Evolutionary conservation across 2,113 vertebrate species (phyloP).

Genomic region (Perca fluviatilis): DNA sequence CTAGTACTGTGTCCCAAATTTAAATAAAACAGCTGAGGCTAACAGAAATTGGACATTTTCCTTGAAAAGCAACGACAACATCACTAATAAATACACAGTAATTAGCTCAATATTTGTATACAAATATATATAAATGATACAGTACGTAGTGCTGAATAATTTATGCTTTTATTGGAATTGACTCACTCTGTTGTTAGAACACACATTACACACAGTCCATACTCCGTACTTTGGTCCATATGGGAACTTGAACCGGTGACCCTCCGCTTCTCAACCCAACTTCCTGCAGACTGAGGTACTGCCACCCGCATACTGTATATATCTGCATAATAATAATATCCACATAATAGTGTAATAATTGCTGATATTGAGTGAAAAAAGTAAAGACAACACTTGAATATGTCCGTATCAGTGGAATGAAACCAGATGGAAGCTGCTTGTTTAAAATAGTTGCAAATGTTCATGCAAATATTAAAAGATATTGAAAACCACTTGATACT

Average conservation of each 20-base stretch:
- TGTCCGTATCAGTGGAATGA: neutral
- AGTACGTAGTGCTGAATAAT: too few species aligned
- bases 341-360: neutral
- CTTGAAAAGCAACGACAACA: neutral
- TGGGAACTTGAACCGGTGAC: too few species aligned
- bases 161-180: too few species aligned
- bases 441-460: neutral
- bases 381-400: neutral
- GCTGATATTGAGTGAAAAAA: neutral
- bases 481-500: neutral
- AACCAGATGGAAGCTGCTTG: neutral
- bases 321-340: neutral
- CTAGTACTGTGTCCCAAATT: too few species aligned
- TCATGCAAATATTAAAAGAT: neutral
- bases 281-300: too few species aligned
- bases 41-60: neutral
- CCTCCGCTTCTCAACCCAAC: too few species aligned
- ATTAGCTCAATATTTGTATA: neutral
- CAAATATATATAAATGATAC: neutral
- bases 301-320: too few species aligned
- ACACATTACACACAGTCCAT: too few species aligned
- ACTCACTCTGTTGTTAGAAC: too few species aligned
- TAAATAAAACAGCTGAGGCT: neutral
- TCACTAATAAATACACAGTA: neutral
- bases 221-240: too few species aligned